Base-by-base conservation (phyloP, 1,140 invertebrate species). In the Drosophila guanche region DNA sequence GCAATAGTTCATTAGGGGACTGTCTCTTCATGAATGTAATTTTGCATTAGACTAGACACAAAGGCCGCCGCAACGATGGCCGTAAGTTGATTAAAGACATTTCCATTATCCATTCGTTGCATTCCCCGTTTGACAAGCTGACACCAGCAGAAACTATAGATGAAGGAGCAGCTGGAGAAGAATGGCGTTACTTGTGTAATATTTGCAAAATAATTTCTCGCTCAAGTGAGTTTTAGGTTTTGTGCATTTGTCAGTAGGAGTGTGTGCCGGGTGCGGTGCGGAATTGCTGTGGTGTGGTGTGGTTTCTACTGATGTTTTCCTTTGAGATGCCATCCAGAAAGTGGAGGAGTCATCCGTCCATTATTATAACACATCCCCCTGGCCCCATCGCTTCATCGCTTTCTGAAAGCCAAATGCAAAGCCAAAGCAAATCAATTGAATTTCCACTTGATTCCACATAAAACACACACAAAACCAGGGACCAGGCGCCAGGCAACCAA, bases 391-490 rank as follows among this genome's bases (percentile, higher is more conserved):
- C 52, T 55, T n/a, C 43, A 52, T 52, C 37, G 29, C 14, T 14
- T 40, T 40, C 58, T 55, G 29, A 42, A 47, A 41, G 45, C 61
- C 54, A 25, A 62, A 71, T 68, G 59, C 56, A 70, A 75, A 83
- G 79, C 79, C 70, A 86, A 76, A 88, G 66, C 83, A 83, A 86
- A 86, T 88, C 83, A 86, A 88, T 86, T 83, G 78, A 83, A 83
- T 89, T 86, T 86, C 84, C 84, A 86, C 75, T 83, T 89, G 83
- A 86, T 76, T 86, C 84, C 69, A 83, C 83, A 79, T 70, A 86
- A 79, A 88, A 77, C 61, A 81, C 73, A 79, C 76, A 79, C 76
- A 60, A 54, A 58, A 60, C 52, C 60, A 33, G 47, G 45, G 33
- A 37, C 10, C 10, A 37, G 33, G 33, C 10, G 55, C 10, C 10